Percentiles rank a stretch among this genome's conserved stretches.
Conservation (phyloP, 2,888 invertebrate genomes). For the Zeuzera pyrina region DNA sequence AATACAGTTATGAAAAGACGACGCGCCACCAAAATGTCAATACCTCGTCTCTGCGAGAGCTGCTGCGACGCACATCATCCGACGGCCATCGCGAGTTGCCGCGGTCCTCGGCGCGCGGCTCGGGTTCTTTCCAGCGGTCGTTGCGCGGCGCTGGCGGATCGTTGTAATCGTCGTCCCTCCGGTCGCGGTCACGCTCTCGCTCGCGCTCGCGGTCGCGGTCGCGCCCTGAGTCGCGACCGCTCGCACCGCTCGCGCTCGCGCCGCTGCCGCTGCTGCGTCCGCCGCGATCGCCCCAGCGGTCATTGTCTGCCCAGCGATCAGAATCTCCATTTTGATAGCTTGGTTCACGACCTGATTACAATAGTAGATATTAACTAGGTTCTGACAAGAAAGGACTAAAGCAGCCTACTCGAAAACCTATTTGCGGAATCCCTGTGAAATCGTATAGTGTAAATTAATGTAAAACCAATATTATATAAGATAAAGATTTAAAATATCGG, state of each 20-base stretch:
- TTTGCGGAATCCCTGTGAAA: too few species aligned
- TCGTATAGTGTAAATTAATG: too few species aligned
- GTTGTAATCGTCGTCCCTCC: conserved; percentile 39
- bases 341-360: conserved; percentile 61
- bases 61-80: conserved; percentile 60
- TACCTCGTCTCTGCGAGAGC: conserved; percentile 60
- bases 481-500: too few species aligned
- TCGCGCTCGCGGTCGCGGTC: conserved; percentile 28
- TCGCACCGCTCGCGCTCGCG: conserved; percentile 19
- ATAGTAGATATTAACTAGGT: too few species aligned
- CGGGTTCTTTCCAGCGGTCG: conserved; percentile 77
- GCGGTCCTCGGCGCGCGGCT: conserved; percentile 48
- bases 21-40: too few species aligned
- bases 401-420: too few species aligned
- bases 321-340: conserved; percentile 66
- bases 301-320: conserved; percentile 60
- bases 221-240: conserved; percentile 2
- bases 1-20: too few species aligned
- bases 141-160: conserved; percentile 68
- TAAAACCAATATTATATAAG: too few species aligned
- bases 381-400: too few species aligned
- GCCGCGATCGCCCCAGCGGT: conserved; percentile 31
- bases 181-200: conserved; percentile 36
- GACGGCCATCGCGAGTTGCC: conserved; percentile 54
- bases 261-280: conserved; percentile 16